Conservation (phyloP, 2,888 invertebrate species). For the Callinectes sapidus region DNA sequence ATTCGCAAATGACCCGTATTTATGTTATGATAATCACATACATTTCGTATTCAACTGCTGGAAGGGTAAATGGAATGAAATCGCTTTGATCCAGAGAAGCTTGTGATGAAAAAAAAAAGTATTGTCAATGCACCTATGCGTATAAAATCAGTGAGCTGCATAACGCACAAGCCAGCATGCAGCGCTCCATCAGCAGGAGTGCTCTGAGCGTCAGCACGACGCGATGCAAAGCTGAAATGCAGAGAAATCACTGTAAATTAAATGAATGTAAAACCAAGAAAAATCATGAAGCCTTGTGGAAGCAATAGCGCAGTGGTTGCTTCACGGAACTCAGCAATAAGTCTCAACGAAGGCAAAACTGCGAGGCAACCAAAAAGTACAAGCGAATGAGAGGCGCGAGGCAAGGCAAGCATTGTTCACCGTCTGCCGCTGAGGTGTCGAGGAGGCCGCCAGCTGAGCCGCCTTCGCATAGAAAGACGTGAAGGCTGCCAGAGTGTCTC, state of each 20-base stretch:
- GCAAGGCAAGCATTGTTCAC: neutral
- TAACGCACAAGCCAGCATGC: neutral
- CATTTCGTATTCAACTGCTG: neutral
- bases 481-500: conserved; percentile 15
- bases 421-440: neutral
- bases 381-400: neutral
- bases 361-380: neutral
- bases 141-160: neutral
- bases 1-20: neutral
- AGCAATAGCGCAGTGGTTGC: neutral
- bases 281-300: neutral
- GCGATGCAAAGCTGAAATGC: neutral
- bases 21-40: neutral
- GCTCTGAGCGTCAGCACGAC: neutral
- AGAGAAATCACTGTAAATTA: neutral
- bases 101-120: neutral
- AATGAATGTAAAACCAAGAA: neutral
- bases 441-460: neutral
- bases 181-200: neutral
- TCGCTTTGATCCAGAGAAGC: neutral
- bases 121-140: neutral
- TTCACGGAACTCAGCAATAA: neutral
- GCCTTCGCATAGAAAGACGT: neutral
- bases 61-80: too few relatives aligned
- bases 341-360: neutral